phyloP scores from a whole-genome alignment of 2,888 invertebrate genomes.

The Cacoxenus indagator region DNA sequence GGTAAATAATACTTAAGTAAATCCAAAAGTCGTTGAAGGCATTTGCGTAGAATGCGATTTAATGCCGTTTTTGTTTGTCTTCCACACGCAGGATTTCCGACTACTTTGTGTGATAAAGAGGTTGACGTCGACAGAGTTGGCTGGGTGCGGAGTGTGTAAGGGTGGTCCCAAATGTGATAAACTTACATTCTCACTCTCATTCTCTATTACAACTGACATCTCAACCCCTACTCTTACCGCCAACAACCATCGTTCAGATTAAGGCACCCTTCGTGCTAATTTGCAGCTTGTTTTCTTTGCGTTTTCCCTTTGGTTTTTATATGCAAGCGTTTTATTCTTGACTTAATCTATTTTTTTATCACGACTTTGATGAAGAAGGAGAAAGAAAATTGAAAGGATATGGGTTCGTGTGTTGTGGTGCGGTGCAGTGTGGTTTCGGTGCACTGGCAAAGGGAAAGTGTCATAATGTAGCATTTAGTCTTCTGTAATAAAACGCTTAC shows the following conservation, averaged over 20 bases:
- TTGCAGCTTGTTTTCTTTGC: slow-evolving; percentile 42
- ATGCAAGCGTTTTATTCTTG: slow-evolving; percentile 24
- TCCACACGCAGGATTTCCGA: slow-evolving; percentile 60
- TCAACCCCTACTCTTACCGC: too few species aligned
- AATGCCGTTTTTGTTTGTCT: slow-evolving; percentile 66
- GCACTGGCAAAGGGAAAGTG: slow-evolving; percentile 47
- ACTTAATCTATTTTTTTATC: slow-evolving; percentile 34
- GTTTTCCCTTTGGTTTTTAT: slow-evolving; percentile 18
- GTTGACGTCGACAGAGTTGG: slow-evolving; percentile 38
- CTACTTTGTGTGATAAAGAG: slow-evolving; percentile 43
- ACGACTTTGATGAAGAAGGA: slow-evolving; percentile 25
- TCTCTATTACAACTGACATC: too few species aligned
- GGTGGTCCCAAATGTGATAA: slow-evolving; percentile 2
- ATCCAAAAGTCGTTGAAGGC: slow-evolving; percentile 30
- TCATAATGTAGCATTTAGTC: not conserved
- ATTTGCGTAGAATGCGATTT: slow-evolving; percentile 64
- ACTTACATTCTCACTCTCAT: slow-evolving; percentile 11
- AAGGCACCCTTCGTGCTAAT: slow-evolving; percentile 45
- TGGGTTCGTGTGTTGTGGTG: slow-evolving; percentile 30
- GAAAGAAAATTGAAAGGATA: not conserved
- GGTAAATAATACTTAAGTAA: slow-evolving; percentile 1
- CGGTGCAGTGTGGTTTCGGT: too few species aligned
- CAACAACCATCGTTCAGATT: slow-evolving; percentile 13
- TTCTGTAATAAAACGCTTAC: slow-evolving; percentile 57
- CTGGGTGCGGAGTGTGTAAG: not conserved